These are phyloP conservation scores for Drosophila percnosoma DNA, from an alignment of 2,888 invertebrate genomes.

Conservation along the genomic window DNA sequence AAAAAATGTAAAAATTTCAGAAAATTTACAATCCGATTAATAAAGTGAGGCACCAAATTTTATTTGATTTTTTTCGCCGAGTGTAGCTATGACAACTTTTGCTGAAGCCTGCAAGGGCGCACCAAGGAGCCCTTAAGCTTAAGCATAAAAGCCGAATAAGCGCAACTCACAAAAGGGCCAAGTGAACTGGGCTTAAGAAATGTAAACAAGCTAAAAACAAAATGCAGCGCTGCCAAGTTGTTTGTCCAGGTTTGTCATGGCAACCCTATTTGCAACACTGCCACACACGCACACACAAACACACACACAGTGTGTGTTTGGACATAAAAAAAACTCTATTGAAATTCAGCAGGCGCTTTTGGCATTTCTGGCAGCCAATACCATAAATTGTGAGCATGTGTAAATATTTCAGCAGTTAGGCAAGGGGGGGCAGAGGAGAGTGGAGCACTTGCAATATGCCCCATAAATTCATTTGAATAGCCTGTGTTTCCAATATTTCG, in stretches of 20 bases:
- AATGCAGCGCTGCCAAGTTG: slow-evolving; percentile 50
- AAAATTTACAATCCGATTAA: not conserved
- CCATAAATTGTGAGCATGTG: slow-evolving; percentile 58
- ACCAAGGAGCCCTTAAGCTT: slow-evolving; percentile 38
- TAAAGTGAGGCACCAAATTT: not conserved
- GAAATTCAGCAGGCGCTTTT: slow-evolving; percentile 38
- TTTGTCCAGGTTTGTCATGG: slow-evolving; percentile 58
- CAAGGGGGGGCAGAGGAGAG: not conserved
- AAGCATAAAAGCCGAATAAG: slow-evolving; percentile 67
- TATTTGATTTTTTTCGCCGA: not conserved
- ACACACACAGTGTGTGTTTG: slow-evolving; percentile 4
- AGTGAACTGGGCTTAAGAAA: slow-evolving; percentile 49
- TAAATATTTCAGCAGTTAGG: slow-evolving; percentile 41
- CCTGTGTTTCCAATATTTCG: not conserved
- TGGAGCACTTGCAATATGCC: slow-evolving; percentile 31
- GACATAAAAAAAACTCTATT: slow-evolving; percentile 56
- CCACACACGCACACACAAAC: slow-evolving; percentile 13
- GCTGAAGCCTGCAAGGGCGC: slow-evolving; percentile 47
- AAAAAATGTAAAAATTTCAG: too few species aligned
- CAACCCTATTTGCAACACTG: slow-evolving; percentile 50
- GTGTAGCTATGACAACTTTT: slow-evolving; percentile 56
- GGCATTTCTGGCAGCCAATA: slow-evolving; percentile 43
- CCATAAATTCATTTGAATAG: slow-evolving; percentile 40
- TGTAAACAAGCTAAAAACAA: slow-evolving; percentile 59
- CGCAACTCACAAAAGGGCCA: slow-evolving; percentile 37